Evolutionary conservation across 2,888 invertebrate genomes (phyloP), one percentile per base, ranked within the genome.

Genomic region (Spilarctia lutea): DNA sequence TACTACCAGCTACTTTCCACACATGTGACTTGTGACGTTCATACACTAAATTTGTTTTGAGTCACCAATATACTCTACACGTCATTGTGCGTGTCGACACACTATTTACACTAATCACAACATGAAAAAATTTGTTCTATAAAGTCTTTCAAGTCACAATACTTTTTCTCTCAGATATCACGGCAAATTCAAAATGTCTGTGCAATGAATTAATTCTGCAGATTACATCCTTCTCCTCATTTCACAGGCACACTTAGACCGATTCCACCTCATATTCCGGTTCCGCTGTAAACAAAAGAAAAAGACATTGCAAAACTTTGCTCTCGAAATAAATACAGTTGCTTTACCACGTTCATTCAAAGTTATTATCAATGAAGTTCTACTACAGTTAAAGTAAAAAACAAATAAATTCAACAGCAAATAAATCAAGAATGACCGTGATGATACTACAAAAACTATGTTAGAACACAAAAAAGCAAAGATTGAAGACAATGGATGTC

Each of bases 241-340:
- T 80, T 95, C 95, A 77, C 96, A 96, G 2, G 85, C 80, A 80
- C 96, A 96, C 80, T 94, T 95, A 92, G 90, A 93, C 74, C 94
- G 92, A 91, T 94, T 95, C 96, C 96, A 96, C 94, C 88, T 91
- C 94, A 94, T 92, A 93, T 90, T 92, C 90, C 87, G 91, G 90
- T 89, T 94, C 92, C 89, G 86, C 95, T 96, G 91, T 91, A 95
- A 94, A 91, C 93, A 95, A 79, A 79, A 75, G 86, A 90, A 85
- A 84, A 75, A 35, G 66, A 85, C 72, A 82, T 87, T 91, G 87
- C 85, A 83, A 72, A 63, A 85, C 71, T 77, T 74, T 79, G 74
- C 73, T 75, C 68, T 20, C 48, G 6, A 72, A 75, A 65, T 65
- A 63, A 30, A 63, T 18, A 63, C 30, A 30, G 30, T 63, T 18